These are phyloP conservation scores for Hormiphora californensis DNA, from an alignment of 37 sponge, comb jelly and placozoan species.

Conservation along the genomic window DNA sequence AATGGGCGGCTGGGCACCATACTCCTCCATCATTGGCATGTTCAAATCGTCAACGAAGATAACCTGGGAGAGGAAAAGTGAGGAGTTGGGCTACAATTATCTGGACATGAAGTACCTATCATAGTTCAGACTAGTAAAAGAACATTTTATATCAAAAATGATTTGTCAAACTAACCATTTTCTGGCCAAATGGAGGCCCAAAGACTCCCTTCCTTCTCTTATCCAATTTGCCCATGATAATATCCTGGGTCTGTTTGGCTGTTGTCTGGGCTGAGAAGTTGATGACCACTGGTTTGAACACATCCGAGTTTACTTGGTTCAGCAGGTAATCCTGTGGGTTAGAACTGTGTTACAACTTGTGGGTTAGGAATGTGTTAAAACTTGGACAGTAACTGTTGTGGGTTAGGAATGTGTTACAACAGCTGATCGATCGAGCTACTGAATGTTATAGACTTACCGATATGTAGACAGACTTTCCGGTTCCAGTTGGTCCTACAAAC, in stretches of 20 bases:
- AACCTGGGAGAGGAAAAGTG: slow-evolving; percentile 22
- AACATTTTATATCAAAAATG: neutral
- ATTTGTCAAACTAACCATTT: slow-evolving; percentile 62
- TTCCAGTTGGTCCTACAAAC: slow-evolving; percentile 96
- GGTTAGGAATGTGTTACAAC: no score
- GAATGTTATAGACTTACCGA: slow-evolving; percentile 59
- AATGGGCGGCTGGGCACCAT: slow-evolving; percentile 98
- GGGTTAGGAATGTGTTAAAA: no score
- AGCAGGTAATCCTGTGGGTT: slow-evolving; percentile 77
- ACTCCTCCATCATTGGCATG: slow-evolving; percentile 89
- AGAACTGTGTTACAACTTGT: neutral
- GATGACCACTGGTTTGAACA: slow-evolving; percentile 90
- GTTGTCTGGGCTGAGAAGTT: slow-evolving; percentile 97
- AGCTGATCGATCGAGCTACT: no score
- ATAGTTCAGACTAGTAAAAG: no score
- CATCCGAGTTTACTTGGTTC: slow-evolving; percentile 80
- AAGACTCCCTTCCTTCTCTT: slow-evolving; percentile 95
- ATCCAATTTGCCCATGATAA: slow-evolving; percentile 95
- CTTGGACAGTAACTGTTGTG: no score
- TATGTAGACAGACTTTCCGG: slow-evolving; percentile 96
- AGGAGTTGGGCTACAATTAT: no score
- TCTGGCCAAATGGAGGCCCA: slow-evolving; percentile 95
- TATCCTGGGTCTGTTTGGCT: slow-evolving; percentile 97
- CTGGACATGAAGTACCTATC: no score
- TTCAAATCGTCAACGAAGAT: slow-evolving; percentile 98